A percentile compares a stretch with the other conserved stretches of the same genome.
phyloP scores from a whole-genome alignment of 1,140 invertebrate species.

The Brachionus paranguensis region DNA sequence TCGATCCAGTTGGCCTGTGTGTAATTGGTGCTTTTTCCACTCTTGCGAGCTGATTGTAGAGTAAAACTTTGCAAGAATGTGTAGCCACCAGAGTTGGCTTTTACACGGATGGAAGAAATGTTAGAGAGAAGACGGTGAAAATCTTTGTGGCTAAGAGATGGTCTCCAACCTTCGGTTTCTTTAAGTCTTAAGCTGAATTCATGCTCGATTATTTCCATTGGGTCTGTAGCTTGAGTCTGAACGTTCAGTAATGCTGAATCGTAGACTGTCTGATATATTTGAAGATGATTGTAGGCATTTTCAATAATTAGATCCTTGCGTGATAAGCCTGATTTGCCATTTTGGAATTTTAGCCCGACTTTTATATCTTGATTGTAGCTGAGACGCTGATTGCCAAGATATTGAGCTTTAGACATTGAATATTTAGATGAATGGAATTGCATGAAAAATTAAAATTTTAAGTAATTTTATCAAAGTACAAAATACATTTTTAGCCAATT shows the following conservation, averaged over 20 bases:
- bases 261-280: conserved; percentile 25
- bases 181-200: conserved; percentile 8
- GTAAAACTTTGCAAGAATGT: conserved; percentile 15
- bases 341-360: conserved; percentile 64
- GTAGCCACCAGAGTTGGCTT: neutral
- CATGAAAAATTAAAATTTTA: neutral
- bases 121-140: conserved; percentile 34
- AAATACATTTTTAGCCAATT: no score
- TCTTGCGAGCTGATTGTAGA: neutral
- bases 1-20: conserved; percentile 78
- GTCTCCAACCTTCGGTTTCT: conserved; percentile 29
- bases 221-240: neutral
- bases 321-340: neutral
- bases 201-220: neutral
- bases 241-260: neutral
- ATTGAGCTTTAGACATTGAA: conserved; percentile 61
- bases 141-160: neutral
- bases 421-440: neutral
- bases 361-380: conserved; percentile 89
- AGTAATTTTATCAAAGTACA: neutral
- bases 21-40: neutral
- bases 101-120: conserved; percentile 8
- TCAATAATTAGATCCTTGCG: conserved; percentile 18
- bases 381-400: conserved; percentile 81
- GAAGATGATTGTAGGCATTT: neutral